Evolutionary conservation across 2,113 vertebrate genomes (phyloP).

Genomic region (Tenebrosternarchus preto): DNA sequence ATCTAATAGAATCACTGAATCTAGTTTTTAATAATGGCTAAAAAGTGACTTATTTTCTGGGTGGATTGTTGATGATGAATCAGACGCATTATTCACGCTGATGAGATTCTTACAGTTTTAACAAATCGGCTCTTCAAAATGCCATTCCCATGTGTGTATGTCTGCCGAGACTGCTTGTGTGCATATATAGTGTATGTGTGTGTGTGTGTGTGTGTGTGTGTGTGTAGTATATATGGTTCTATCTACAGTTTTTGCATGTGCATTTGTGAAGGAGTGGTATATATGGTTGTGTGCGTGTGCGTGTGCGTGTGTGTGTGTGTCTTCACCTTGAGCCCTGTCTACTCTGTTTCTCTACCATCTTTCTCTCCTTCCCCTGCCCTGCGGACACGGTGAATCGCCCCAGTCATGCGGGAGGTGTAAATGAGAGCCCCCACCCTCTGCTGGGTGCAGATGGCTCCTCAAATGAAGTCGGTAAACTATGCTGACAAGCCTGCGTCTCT

Average conservation of each 20-base stretch:
- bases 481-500: slow-evolving; percentile 37
- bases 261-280: background rate
- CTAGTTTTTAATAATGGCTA: no score
- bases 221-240: background rate
- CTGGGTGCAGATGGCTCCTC: slow-evolving; percentile 47
- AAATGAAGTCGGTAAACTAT: slow-evolving; percentile 55
- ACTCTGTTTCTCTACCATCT: background rate
- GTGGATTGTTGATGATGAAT: no score
- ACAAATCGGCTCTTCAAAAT: no score
- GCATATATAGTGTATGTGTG: no score
- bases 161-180: no score
- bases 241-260: background rate
- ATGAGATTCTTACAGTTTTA: no score
- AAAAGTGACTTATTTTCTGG: no score
- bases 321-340: background rate
- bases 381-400: slow-evolving; percentile 33
- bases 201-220: background rate
- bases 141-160: no score
- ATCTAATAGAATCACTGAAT: no score
- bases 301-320: background rate
- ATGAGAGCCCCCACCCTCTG: slow-evolving; percentile 18
- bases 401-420: slow-evolving; percentile 38
- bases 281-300: background rate
- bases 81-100: no score
- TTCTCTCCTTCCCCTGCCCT: slow-evolving; percentile 14